Percentiles rank a stretch among this genome's conserved stretches.
Evolutionary conservation across 1,140 invertebrate species (phyloP).

Genomic region (Nomia melanderi): DNA sequence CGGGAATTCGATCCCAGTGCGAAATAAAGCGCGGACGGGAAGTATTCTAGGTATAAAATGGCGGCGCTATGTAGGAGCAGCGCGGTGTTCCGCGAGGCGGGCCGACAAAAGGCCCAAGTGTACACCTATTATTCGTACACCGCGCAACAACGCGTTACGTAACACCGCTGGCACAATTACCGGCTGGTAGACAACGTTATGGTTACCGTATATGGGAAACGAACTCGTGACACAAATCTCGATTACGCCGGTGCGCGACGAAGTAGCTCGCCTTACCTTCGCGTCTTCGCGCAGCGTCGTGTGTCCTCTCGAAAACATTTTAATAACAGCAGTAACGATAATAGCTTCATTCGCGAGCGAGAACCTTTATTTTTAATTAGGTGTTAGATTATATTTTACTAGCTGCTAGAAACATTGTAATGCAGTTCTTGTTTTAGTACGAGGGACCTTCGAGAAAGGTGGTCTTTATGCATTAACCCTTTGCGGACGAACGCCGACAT

Average conservation of each 20-base stretch:
- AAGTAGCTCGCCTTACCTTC: slow-evolving; percentile 30
- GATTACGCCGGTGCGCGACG: slow-evolving; percentile 56
- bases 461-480: too few relatives aligned
- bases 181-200: slow-evolving; percentile 53
- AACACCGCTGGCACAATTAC: slow-evolving; percentile 59
- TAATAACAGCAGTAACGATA: too few relatives aligned
- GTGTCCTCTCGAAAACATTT: too few relatives aligned
- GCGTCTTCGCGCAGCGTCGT: background rate
- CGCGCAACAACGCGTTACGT: slow-evolving; percentile 48
- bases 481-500: too few relatives aligned
- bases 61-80: background rate
- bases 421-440: too few relatives aligned
- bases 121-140: slow-evolving; percentile 54
- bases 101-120: slow-evolving; percentile 44
- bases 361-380: too few relatives aligned
- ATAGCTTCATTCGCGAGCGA: too few relatives aligned
- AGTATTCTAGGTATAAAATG: background rate
- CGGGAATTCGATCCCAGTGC: background rate
- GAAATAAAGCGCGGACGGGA: background rate
- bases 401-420: too few relatives aligned
- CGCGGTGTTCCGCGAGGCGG: background rate
- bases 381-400: too few relatives aligned
- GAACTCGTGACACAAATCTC: slow-evolving; percentile 75
- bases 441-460: too few relatives aligned
- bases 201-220: slow-evolving; percentile 72